Evolutionary conservation across 2,113 vertebrate species (phyloP), one percentile per base, ranked within the genome.

Genomic region (Catharus bicknelli): DNA sequence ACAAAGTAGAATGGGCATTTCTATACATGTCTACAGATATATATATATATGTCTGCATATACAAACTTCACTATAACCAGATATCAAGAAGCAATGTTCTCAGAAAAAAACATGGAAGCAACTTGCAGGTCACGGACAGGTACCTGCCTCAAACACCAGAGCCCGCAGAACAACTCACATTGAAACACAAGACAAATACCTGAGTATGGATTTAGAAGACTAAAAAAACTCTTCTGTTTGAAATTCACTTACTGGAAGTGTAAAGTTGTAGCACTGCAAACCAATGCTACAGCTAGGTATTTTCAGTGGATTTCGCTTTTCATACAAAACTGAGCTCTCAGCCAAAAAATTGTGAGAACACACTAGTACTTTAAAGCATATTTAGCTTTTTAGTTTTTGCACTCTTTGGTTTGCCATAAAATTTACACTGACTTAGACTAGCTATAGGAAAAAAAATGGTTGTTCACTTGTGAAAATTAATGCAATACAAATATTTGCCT

Each of bases 101-200:
- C 22, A 42, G 22, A 20, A 81, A 68, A 63, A 47, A 68, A 25
- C n/a, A 38, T 1, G 26, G 27, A 48, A 66, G 17, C 16, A 30
- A 34, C 13, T 27, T 36, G 7, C 6, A 73, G 45, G 32, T 36
- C 36, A 64, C 0, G 0, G 47, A 5, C 54, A 73, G 50, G 25
- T 38, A 57, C 36, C 40, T 43, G 23, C 30, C 30, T 68, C 2
- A 0, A 30, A 53, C 40, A 54, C 6, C 0, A 0, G n/a, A 85
- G 38, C 15, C 30, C 38, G 40, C 12, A 48, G 36, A 13, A 2
- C 23, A 67, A 70, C 9, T 58, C 2, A 0, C 62, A 34, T 5
- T 70, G 34, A 48, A 77, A 69, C 47, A 54, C 25, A 75, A 51
- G 16, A 29, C 12, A 72, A 67, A 76, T 19, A 17, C 25, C 53